Evolutionary conservation across 2,113 vertebrate genomes (phyloP), one percentile per base, ranked within the genome.

Genomic region (Conger conger): DNA sequence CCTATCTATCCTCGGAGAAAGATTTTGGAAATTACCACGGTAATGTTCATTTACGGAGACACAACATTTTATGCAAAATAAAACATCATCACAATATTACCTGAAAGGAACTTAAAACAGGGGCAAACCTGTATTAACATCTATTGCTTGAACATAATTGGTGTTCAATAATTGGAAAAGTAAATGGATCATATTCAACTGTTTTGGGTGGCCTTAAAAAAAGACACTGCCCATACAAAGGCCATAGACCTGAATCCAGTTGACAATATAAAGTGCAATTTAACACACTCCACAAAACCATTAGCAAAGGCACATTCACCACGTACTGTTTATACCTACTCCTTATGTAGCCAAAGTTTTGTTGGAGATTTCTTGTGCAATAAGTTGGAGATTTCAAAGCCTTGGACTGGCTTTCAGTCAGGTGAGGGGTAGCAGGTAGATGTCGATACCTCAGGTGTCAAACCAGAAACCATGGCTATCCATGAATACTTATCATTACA

Each of bases 401-500:
- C 27, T 1, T 33, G 42, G 16, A 23, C 36, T 45, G 18, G 45
- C n/a, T 36, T 37, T 37, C 36, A 40, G 73, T 37, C 73, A 63
- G 23, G 20, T 63, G 40, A 79, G 76, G 80, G 86, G 30, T 83
- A 82, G 86, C 42, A 81, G 88, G 85, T 86, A 85, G 83, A 87
- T 77, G 84, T 89, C 88, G 91, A 91, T 93, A 90, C 92, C 90
- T 93, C 91, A 84, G 83, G 38, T 85, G 88, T 83, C n/a, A n/a
- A n/a, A n/a, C 84, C 87, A 87, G 79, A 80, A 84, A 89, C 84
- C 82, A 57, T 35, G 23, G 45, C 27, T 84, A 86, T 88, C 73
- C 54, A 88, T 50, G 17, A 85, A 50, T 82, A 81, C 42, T 60
- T 77, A 54, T 0, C 50, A 33, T 85, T 83, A 87, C 83, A 88